These are phyloP conservation scores for Poeciliopsis turrubarensis DNA, from an alignment of 2,113 vertebrate species.

Conservation along the genomic window DNA sequence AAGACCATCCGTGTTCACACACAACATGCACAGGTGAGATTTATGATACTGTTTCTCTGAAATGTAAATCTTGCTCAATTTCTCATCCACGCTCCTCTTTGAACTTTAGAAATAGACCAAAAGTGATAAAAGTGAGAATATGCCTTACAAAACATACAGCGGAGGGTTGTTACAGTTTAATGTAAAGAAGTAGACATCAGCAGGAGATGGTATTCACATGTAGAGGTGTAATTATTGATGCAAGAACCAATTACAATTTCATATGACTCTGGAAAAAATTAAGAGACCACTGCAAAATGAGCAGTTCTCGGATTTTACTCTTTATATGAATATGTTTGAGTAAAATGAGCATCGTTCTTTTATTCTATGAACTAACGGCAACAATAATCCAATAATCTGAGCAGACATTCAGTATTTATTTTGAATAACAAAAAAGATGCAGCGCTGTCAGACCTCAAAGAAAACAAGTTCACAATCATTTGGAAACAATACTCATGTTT, in stretches of 20 bases:
- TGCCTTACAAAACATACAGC: constrained; percentile 2
- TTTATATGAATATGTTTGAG: too few species aligned
- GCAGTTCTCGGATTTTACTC: too few species aligned
- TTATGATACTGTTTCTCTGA: constrained; percentile 65
- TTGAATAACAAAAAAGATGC: too few species aligned
- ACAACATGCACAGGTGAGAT: constrained; percentile 50
- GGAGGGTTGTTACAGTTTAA: constrained; percentile 31
- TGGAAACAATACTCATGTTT: too few species aligned
- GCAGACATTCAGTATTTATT: too few species aligned
- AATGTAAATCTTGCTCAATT: constrained; percentile 59
- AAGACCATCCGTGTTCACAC: constrained; percentile 60
- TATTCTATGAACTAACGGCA: too few species aligned
- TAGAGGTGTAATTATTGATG: not conserved
- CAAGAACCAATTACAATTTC: not conserved
- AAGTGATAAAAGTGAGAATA: constrained; percentile 13
- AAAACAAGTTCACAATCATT: too few species aligned
- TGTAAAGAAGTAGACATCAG: not conserved
- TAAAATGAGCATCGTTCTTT: too few species aligned
- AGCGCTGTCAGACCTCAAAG: too few species aligned
- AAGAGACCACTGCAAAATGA: too few species aligned
- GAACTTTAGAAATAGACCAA: constrained; percentile 58
- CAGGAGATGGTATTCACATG: not conserved
- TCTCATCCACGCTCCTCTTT: constrained; percentile 32
- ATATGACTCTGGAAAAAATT: not conserved
- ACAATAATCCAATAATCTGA: too few species aligned